Evolutionary conservation across 2,888 invertebrate species (phyloP).

Genomic region (Acleris sparsana): DNA sequence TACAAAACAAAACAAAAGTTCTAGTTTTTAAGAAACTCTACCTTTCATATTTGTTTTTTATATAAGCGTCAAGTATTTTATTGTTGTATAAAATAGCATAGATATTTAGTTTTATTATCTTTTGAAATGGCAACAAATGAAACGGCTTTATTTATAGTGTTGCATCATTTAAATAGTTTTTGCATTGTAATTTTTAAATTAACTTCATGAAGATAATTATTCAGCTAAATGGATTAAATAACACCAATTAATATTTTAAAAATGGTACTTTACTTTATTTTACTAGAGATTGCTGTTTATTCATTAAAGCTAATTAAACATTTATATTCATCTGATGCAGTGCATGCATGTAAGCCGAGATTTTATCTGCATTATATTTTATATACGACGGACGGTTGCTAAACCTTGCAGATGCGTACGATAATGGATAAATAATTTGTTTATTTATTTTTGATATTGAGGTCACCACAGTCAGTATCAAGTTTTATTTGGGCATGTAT

Average conservation of each 20-base stretch:
- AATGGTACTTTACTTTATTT: background rate
- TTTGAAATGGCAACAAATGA: too few species aligned
- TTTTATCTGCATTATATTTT: constrained; percentile 13
- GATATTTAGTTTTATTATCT: background rate
- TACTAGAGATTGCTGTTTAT: background rate
- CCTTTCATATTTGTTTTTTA: too few species aligned
- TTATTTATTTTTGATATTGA: constrained; percentile 15
- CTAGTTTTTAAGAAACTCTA: background rate
- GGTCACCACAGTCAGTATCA: background rate
- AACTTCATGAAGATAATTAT: too few species aligned
- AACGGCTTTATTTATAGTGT: too few species aligned
- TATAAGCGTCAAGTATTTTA: background rate
- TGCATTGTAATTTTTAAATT: too few species aligned
- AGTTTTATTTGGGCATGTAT: background rate
- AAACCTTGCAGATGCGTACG: constrained; percentile 22
- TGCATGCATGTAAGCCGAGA: constrained; percentile 1
- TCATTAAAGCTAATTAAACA: constrained; percentile 8
- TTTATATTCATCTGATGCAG: constrained; percentile 14
- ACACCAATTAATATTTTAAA: too few species aligned
- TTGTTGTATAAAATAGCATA: background rate
- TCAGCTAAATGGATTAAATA: too few species aligned
- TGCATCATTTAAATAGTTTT: too few species aligned
- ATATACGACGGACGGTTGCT: constrained; percentile 7
- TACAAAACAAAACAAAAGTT: too few species aligned
- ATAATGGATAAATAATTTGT: constrained; percentile 2